Evolutionary conservation across 1,140 invertebrate genomes (phyloP).

Genomic region (Pseudomyrmex pallidus): DNA sequence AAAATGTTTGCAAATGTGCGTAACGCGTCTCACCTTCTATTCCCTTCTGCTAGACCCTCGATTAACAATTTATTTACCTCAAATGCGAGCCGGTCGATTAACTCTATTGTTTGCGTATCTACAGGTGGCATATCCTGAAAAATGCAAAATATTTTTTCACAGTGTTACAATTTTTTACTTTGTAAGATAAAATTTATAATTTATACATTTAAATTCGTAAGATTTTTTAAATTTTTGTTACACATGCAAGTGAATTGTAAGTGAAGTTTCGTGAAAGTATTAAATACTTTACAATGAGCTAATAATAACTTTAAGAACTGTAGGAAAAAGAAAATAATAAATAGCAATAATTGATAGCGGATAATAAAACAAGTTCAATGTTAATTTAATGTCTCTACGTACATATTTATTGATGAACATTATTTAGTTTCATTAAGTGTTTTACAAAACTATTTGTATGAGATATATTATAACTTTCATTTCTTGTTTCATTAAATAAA

Average conservation of each 20-base stretch:
- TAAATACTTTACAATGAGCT: background rate
- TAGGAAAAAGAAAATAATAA: background rate
- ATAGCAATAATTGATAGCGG: background rate
- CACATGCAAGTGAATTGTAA: too few relatives aligned
- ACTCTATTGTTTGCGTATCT: conserved; percentile 1
- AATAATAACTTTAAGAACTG: conserved; percentile 16
- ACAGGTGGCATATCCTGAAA: conserved; percentile 68
- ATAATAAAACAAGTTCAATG: conserved; percentile 38
- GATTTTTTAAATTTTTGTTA: background rate
- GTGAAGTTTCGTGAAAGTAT: background rate
- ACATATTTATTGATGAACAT: conserved; percentile 29
- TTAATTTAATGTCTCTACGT: background rate
- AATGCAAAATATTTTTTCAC: conserved; percentile 49
- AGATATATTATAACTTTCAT: conserved; percentile 1
- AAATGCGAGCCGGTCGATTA: conserved; percentile 45
- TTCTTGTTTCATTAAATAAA: background rate
- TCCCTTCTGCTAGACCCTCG: too few relatives aligned
- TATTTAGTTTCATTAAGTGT: background rate
- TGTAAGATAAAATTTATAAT: background rate
- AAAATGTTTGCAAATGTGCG: background rate
- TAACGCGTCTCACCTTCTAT: background rate
- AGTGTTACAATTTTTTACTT: conserved; percentile 1
- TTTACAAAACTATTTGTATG: conserved; percentile 21
- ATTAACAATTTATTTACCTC: conserved; percentile 59
- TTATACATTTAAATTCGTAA: background rate